A percentile compares a stretch with the other conserved stretches of the same genome.
Conservation (phyloP, 35 echinoderm and acorn worm species). For the Holothuria glaberrima region DNA sequence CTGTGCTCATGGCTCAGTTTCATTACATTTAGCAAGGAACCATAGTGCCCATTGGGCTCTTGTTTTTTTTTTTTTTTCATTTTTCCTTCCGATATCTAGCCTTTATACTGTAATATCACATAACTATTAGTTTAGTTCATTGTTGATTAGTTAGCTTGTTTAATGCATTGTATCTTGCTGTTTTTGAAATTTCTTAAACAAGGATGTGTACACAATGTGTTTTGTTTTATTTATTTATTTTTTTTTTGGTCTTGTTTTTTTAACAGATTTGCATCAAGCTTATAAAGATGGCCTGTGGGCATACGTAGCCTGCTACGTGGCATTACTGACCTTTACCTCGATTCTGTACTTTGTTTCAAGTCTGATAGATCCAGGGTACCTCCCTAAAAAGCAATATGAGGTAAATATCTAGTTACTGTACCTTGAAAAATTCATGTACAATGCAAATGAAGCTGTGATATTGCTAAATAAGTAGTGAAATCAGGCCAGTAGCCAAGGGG, state of each 20-base stretch:
- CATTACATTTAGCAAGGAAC: too few relatives aligned
- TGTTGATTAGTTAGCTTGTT: not conserved
- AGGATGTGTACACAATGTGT: not conserved
- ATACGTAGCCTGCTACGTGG: constrained; percentile 50
- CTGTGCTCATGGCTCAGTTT: too few relatives aligned
- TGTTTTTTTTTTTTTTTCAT: too few relatives aligned
- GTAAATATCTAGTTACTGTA: constrained; percentile 41
- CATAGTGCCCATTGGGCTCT: too few relatives aligned
- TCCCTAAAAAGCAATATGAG: constrained; percentile 69
- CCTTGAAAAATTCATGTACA: too few relatives aligned
- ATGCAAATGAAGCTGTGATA: too few relatives aligned
- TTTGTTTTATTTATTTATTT: not conserved
- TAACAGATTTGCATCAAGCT: constrained; percentile 70
- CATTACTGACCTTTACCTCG: constrained; percentile 65
- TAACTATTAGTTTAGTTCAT: too few relatives aligned
- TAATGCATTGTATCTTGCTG: not conserved
- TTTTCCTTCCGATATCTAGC: too few relatives aligned
- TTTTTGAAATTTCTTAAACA: not conserved
- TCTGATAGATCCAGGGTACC: constrained; percentile 92
- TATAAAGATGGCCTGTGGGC: constrained; percentile 56
- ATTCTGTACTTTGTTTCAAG: constrained; percentile 86
- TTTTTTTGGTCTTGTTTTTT: not conserved
- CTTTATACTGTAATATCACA: too few relatives aligned
- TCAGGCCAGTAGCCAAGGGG: not conserved
- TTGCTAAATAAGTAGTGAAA: too few relatives aligned